These are phyloP conservation scores for Atlantisia rogersi DNA, from an alignment of 2,113 vertebrate species.

Conservation along the genomic window DNA sequence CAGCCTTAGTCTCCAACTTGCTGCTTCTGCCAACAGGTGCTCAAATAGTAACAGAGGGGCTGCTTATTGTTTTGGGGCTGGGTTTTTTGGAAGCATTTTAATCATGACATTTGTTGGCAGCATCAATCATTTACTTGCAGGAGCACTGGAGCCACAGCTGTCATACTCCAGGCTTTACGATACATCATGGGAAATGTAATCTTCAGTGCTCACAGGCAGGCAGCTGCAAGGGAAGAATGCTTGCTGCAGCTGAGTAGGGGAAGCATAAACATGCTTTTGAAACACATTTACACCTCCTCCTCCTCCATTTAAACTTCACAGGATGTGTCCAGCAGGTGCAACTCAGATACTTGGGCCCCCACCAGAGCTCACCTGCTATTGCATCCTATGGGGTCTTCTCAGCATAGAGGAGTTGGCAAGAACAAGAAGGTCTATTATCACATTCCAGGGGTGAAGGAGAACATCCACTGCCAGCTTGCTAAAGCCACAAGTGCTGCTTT, in stretches of 20 bases:
- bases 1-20: not conserved
- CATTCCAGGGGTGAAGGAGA: not conserved
- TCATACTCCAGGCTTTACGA: constrained; percentile 20
- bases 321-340: not conserved
- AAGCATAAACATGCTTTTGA: not conserved
- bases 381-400: not conserved
- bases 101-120: constrained; percentile 5
- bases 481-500: not conserved
- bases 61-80: not conserved
- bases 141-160: constrained; percentile 4
- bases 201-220: not conserved
- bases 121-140: not conserved
- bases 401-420: not conserved
- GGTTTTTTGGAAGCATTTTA: not conserved
- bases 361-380: not conserved
- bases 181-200: not conserved
- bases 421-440: not conserved
- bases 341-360: not conserved
- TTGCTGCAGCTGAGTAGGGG: not conserved
- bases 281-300: not conserved
- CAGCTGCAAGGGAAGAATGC: not conserved
- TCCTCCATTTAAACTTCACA: not conserved
- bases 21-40: not conserved
- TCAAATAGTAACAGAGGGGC: not conserved
- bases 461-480: not conserved